phyloP scores from a whole-genome alignment of 2,113 vertebrate species.

The Peromyscus leucopus region DNA sequence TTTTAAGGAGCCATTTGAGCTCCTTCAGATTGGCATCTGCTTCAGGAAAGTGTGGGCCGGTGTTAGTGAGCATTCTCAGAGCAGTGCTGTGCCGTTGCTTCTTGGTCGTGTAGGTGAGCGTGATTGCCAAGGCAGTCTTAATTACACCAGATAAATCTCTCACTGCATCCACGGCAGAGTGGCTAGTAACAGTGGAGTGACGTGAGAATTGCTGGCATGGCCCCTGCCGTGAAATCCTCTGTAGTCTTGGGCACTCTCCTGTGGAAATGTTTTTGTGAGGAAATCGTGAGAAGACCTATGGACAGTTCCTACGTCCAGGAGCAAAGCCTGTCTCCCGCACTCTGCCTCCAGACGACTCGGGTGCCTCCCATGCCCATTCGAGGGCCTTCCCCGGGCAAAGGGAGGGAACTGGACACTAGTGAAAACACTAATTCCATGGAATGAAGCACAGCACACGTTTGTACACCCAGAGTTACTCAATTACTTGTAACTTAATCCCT shows the following conservation, averaged over 20 bases:
- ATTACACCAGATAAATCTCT: neutral
- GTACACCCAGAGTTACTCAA: neutral
- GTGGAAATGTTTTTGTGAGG: neutral
- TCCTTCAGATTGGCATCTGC: neutral
- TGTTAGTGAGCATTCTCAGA: accelerated
- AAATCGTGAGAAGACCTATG: neutral
- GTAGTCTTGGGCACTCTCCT: neutral
- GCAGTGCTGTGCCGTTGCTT: accelerated
- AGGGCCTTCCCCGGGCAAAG: neutral
- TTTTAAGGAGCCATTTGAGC: neutral
- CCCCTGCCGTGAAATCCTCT: neutral
- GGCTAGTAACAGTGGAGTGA: accelerated
- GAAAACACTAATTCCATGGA: neutral
- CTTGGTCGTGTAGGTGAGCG: neutral
- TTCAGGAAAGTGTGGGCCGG: neutral
- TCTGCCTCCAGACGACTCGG: neutral
- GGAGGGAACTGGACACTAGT: neutral
- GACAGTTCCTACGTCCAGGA: neutral
- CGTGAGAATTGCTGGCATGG: neutral
- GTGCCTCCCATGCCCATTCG: neutral
- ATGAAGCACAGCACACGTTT: neutral
- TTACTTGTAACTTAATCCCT: neutral
- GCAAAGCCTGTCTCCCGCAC: too few species aligned
- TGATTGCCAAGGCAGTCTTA: neutral
- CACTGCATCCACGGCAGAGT: neutral